Base-by-base conservation (phyloP, 2,888 invertebrate species). In the Clitarchus hookeri region DNA sequence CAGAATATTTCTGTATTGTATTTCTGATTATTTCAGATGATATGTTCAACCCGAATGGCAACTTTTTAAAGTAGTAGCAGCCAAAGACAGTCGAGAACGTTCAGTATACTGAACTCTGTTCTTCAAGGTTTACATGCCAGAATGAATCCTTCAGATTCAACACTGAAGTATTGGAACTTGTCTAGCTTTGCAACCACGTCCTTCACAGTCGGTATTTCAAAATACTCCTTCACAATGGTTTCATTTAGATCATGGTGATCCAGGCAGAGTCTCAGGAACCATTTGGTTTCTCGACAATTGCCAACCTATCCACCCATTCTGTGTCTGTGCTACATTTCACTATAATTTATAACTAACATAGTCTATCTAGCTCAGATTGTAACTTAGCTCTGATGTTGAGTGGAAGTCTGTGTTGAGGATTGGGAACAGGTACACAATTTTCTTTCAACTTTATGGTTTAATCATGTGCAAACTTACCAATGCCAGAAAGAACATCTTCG, bases 41-140 rank as follows among this genome's bases (percentile, higher is more conserved):
- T 65, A 65, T 65, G n/a, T 65, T 65, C 48, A 48, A 48, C n/a
- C 65, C 65, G n/a, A 65, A 65, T 65, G 65, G 65, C 65, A 65
- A 65, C 65, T 23, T 65, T 65, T 23, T 6, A 19, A 65, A 65
- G n/a, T 65, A 23, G n/a, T 65, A 65, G 65, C 65, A 65, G 0
- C 23, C 65, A 65, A 65, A 65, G 0, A 65, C n/a, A 9, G 65
- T 65, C 8, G 65, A 65, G n/a, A 65, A 65, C 16, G 65, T 65
- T 1, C 65, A 65, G 65, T 65, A 65, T 65, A 23, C n/a, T 65
- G 65, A 65, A 65, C 65, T 65, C n/a, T 65, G 65, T 23, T 65
- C 1, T 1, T 65, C 65, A 11, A 65, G 65, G n/a, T 19, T 19
- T 65, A 65, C 65, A 12, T 65, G 65, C 65, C 65, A 65, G 65